phyloP scores from a whole-genome alignment of 2,113 vertebrate genomes.

The Odocoileus virginianus region DNA sequence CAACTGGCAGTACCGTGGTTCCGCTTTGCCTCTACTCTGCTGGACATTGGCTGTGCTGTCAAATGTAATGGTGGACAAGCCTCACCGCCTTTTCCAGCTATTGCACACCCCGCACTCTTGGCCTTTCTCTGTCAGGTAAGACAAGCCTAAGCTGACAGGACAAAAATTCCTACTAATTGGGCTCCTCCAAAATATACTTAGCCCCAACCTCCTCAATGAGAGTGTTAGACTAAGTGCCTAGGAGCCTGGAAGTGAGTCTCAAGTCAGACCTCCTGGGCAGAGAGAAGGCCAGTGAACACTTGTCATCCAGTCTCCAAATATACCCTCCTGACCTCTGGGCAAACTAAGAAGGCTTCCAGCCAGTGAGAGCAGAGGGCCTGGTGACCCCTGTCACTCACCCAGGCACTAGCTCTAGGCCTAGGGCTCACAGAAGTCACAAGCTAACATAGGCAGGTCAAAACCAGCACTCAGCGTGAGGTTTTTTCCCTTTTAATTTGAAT shows the following conservation, averaged over 20 bases:
- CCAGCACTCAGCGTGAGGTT: not conserved
- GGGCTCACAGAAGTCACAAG: not conserved
- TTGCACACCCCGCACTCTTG: not conserved
- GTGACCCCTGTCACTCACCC: not conserved
- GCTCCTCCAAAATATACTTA: conserved; percentile 16
- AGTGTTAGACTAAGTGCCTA: not conserved
- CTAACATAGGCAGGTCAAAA: not conserved
- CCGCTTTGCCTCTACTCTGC: not conserved
- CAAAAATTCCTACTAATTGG: not conserved
- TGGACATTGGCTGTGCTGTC: not conserved
- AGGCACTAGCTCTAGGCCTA: not conserved
- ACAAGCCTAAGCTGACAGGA: not conserved
- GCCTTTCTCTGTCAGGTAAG: not conserved
- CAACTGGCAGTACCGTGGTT: not conserved
- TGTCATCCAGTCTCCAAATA: not conserved
- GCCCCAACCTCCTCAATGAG: not conserved
- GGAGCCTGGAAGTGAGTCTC: not conserved
- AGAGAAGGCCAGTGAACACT: not conserved
- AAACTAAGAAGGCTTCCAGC: not conserved
- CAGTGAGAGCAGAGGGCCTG: not conserved
- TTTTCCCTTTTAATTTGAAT: conserved; percentile 16
- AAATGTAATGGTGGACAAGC: not conserved
- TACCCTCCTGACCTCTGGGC: not conserved
- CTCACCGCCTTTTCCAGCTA: not conserved
- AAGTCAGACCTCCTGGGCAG: not conserved